Base-by-base conservation (phyloP, 64 coral and sea anemone genomes). In the Hydrozoanthus tunicans region DNA sequence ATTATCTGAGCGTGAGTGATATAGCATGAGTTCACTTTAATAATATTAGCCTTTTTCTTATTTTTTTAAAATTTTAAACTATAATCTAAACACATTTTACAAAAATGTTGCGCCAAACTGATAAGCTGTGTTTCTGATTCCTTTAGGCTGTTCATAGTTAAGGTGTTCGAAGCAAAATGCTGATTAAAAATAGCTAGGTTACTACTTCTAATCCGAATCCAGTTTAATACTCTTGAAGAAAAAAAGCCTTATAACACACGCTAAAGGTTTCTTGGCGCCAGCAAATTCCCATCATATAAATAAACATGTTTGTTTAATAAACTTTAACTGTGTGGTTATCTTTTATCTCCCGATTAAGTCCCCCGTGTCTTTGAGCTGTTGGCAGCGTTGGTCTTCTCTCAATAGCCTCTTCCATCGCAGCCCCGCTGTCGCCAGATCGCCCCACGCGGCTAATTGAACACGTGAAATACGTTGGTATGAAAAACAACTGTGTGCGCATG, bases 361-460 rank as follows among this genome's bases (percentile, higher is more conserved):
- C 52, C 32, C 43, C 5, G 9, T 12, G 32, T 26, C 3, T 7
- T 15, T 23, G 17, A 79, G 54, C 58, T 23, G 77, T 57, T 79
- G 58, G 14, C 61, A 83, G 51, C 61, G 81, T 83, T 64, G 61
- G 61, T 64, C 81, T 26, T 53, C 12, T 11, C 32, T 32, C 80
- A 62, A 32, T 58, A 63, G 56, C 11, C 80, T 4, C 62, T 53
- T 66, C 17, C 12, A 66, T 5, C 64, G 64, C 61, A 68, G 62
- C 6, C 81, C 43, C 81, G 62, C 62, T 9, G 81, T 83, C 77
- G 77, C 77, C 77, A 58, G 51, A 54, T 3, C 75, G 27, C 32
- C 75, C 75, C 75, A 78, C 75, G 75, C 51, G 27, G 17, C 17
- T 52, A 79, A 79, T 58, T 58, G 53, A 79, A 54, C 77, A 79